These are phyloP conservation scores for Drosophila histrio DNA, from an alignment of 2,888 invertebrate species.

Conservation along the genomic window DNA sequence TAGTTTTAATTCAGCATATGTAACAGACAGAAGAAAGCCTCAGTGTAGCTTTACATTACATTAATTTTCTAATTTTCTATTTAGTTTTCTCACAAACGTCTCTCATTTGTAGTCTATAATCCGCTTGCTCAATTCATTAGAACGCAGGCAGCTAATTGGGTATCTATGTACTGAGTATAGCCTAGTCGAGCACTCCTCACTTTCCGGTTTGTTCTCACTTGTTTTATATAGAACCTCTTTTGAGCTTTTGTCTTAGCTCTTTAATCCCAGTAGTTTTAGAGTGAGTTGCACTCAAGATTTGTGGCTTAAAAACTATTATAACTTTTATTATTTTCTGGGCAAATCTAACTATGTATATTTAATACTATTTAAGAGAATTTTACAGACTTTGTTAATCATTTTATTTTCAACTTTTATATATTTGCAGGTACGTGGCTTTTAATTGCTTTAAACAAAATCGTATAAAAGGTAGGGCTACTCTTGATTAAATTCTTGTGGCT, in stretches of 20 bases:
- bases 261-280: neutral
- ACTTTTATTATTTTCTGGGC: neutral
- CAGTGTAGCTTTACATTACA: too few species aligned
- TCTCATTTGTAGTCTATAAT: too few species aligned
- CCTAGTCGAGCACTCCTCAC: neutral
- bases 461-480: neutral
- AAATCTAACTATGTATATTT: neutral
- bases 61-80: too few species aligned
- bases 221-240: neutral
- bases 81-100: too few species aligned
- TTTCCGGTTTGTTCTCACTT: neutral
- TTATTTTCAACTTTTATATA: slow-evolving; percentile 5
- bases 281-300: neutral
- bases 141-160: too few species aligned
- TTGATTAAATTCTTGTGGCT: neutral
- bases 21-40: neutral
- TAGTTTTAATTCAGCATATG: neutral
- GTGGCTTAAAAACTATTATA: neutral
- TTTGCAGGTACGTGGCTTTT: slow-evolving; percentile 53
- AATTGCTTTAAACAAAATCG: too few species aligned
- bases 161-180: neutral
- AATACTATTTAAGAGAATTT: neutral
- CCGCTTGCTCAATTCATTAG: too few species aligned
- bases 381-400: neutral
- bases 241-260: neutral